Percentiles rank a stretch among this genome's conserved stretches.
Conservation (phyloP, 2,113 vertebrate species). For the Nothoprocta perdicaria region DNA sequence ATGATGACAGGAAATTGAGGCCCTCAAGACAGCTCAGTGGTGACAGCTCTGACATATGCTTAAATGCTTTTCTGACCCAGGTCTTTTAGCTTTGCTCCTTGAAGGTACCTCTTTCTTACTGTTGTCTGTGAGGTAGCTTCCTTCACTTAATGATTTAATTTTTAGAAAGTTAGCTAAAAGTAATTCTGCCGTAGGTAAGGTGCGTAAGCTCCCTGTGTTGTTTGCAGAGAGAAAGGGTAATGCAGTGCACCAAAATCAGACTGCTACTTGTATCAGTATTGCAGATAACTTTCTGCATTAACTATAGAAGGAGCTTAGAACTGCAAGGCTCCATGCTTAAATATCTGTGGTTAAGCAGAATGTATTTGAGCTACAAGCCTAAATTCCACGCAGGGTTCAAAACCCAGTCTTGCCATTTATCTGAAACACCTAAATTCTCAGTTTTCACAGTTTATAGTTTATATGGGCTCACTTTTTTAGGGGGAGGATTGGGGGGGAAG, state of each 20-base stretch:
- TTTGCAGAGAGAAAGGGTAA: not conserved
- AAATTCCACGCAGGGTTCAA: not conserved
- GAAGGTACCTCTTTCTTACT: not conserved
- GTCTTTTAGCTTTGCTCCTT: not conserved
- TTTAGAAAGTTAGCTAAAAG: not conserved
- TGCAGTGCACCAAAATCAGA: not conserved
- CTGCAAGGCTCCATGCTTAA: not conserved
- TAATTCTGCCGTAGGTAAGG: not conserved
- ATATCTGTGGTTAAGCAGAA: not conserved
- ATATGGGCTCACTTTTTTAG: not conserved
- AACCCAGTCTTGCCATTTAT: not conserved
- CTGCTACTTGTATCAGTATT: not conserved
- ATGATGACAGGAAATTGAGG: not conserved
- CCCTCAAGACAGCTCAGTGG: not conserved
- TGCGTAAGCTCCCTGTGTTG: not conserved
- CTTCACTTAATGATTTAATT: not conserved
- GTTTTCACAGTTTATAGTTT: not conserved
- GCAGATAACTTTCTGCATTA: not conserved
- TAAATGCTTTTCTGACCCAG: not conserved
- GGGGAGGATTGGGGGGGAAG: not conserved
- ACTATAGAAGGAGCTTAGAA: not conserved
- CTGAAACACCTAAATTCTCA: not conserved
- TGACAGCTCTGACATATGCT: not conserved
- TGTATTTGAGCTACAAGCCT: not conserved
- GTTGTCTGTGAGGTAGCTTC: not conserved